These are phyloP conservation scores for Brachionus manjavacas DNA, from an alignment of 1,140 invertebrate genomes.

Conservation along the genomic window DNA sequence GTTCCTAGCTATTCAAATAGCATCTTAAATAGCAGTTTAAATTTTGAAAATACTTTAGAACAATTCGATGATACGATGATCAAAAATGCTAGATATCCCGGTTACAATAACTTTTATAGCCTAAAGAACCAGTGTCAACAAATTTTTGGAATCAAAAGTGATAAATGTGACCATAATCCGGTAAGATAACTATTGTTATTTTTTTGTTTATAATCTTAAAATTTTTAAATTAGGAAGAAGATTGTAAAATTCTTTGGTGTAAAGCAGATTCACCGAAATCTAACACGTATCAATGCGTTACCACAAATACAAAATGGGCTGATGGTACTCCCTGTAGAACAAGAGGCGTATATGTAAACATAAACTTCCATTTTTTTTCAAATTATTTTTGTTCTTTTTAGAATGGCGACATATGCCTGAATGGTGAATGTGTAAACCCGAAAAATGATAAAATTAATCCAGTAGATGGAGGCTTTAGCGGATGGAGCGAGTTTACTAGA, in stretches of 20 bases:
- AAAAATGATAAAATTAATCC: neutral
- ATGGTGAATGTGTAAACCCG: constrained; percentile 32
- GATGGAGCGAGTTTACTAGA: constrained; percentile 17
- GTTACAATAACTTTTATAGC: neutral
- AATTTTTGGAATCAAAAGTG: constrained; percentile 33
- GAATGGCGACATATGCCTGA: neutral
- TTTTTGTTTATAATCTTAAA: too few species aligned
- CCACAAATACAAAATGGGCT: constrained; percentile 31
- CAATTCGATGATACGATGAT: constrained; percentile 14
- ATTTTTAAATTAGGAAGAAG: neutral
- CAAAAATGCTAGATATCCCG: neutral
- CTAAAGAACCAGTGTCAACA: constrained; percentile 28
- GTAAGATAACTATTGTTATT: neutral
- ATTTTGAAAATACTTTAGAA: constrained; percentile 26
- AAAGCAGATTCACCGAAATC: neutral
- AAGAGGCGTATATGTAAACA: neutral
- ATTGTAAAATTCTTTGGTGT: constrained; percentile 34
- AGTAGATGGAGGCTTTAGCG: constrained; percentile 17
- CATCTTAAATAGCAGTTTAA: neutral
- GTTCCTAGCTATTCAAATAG: neutral
- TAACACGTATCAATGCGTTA: constrained; percentile 5
- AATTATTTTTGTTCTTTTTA: neutral
- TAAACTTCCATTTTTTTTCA: too few species aligned
- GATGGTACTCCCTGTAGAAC: constrained; percentile 34
- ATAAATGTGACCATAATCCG: constrained; percentile 1